Evolutionary conservation across 2,113 vertebrate species (phyloP).

Genomic region (Chionodraco myersi): DNA sequence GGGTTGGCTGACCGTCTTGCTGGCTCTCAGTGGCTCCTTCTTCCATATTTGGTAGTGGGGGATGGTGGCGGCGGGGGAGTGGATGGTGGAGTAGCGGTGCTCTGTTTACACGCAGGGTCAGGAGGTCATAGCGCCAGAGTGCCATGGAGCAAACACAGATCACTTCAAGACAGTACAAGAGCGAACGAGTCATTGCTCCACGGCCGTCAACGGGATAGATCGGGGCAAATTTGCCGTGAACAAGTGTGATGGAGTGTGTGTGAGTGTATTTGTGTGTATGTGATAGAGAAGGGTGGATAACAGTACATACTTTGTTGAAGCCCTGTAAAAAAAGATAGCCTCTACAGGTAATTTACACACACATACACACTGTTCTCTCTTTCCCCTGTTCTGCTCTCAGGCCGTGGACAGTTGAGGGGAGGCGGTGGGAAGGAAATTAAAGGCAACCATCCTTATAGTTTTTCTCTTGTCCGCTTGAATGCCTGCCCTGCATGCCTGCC

Average conservation of each 20-base stretch:
- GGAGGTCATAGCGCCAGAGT: slow-evolving; percentile 65
- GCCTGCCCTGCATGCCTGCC: slow-evolving; percentile 68
- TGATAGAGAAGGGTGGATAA: slow-evolving; percentile 17
- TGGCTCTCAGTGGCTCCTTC: slow-evolving; percentile 59
- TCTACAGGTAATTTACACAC: slow-evolving; percentile 66
- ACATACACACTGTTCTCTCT: slow-evolving; percentile 36
- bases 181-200: slow-evolving; percentile 45
- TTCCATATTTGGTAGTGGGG: slow-evolving; percentile 80
- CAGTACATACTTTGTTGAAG: slow-evolving; percentile 36
- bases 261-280: slow-evolving; percentile 21
- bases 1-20: slow-evolving; percentile 70
- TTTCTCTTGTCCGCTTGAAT: slow-evolving; percentile 76
- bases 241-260: slow-evolving; percentile 34
- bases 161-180: slow-evolving; percentile 71
- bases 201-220: slow-evolving; percentile 42
- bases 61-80: slow-evolving; percentile 41
- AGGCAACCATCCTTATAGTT: slow-evolving; percentile 76
- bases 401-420: slow-evolving; percentile 63
- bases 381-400: slow-evolving; percentile 51
- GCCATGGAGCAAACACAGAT: slow-evolving; percentile 77
- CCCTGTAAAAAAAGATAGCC: slow-evolving; percentile 18
- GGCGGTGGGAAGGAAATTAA: slow-evolving; percentile 77
- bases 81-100: slow-evolving; percentile 40
- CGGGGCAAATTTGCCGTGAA: slow-evolving; percentile 49
- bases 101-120: slow-evolving; percentile 80